Evolutionary conservation across 2,888 invertebrate genomes (phyloP), one percentile per base, ranked within the genome.

Genomic region (Hirtodrosophila cameraria): DNA sequence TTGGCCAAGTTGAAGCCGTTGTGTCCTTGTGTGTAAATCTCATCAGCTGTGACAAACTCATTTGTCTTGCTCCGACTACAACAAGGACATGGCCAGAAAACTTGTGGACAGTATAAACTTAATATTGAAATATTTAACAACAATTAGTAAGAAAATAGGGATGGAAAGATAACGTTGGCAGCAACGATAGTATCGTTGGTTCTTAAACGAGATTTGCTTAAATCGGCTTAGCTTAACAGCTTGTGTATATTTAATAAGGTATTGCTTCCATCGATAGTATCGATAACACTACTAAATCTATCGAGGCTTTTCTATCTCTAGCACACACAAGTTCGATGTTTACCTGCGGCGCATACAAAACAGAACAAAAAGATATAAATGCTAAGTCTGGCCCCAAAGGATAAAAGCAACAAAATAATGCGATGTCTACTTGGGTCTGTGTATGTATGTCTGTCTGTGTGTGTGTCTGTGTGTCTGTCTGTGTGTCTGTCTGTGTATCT

Each of bases 101-200:
- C 12, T 36, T 71, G 54, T 41, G 35, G 43, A 18, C 31, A 71
- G 49, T 39, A 43, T 27, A 13, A 52, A 53, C 49, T 58, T 63
- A 68, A 63, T 76, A 43, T 60, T 73, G 61, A 65, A 73, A 69
- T 83, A 80, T 80, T 69, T 58, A 76, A 63, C 74, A 73, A 66
- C 74, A 83, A 80, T 83, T 73, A 86, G 54, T 13, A 11, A 23
- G 27, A 13, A 31, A 33, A 31, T 8, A 23, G 2, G 1, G 23
- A 2, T 23, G 23, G 23, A 6, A 3, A 23, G 6, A 6, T 7
- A 23, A 7, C 23, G 23, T 7, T 23, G 23, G 2, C 8, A 23
- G 23, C n/a, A n/a, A n/a, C n/a, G n/a, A n/a, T n/a, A n/a, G n/a
- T n/a, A n/a, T n/a, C n/a, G n/a, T n/a, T n/a, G n/a, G n/a, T n/a